Evolutionary conservation across 2,797 vertebrate genomes (phyloP).

Genomic region (Phrynocephalus forsythii): DNA sequence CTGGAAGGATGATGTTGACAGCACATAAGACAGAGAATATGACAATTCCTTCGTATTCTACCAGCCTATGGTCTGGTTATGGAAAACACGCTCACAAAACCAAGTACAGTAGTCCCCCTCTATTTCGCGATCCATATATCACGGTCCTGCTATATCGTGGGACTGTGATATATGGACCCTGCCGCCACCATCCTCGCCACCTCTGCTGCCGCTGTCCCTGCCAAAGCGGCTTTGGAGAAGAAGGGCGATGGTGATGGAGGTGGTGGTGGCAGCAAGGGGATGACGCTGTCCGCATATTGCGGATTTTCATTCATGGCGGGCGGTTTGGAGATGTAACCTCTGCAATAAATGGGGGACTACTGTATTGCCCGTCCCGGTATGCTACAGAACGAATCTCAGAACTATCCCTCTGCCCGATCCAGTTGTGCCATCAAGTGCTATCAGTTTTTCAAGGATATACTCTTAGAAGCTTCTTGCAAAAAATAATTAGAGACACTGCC

Average conservation of each 20-base stretch:
- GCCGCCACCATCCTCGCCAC: too few relatives aligned
- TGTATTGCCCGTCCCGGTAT: not conserved
- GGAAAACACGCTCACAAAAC: too few relatives aligned
- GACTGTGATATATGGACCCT: too few relatives aligned
- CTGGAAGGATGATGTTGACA: slow-evolving; percentile 72
- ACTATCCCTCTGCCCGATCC: not conserved
- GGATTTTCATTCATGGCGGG: too few relatives aligned
- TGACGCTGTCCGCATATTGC: not conserved
- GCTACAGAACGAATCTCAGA: not conserved
- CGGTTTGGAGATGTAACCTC: too few relatives aligned
- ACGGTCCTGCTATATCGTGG: too few relatives aligned
- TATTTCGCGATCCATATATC: too few relatives aligned
- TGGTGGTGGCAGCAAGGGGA: not conserved
- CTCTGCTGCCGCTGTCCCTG: too few relatives aligned
- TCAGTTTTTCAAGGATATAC: not conserved
- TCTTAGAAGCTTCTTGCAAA: not conserved
- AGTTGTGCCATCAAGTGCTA: not conserved
- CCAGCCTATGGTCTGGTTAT: not conserved
- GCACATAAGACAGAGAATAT: not conserved
- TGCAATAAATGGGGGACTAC: too few relatives aligned
- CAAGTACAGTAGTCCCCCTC: too few relatives aligned
- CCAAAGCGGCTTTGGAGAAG: too few relatives aligned
- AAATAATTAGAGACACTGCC: not conserved
- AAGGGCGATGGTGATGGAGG: too few relatives aligned
- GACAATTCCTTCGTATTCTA: not conserved